phyloP scores from a whole-genome alignment of 2,113 vertebrate species.

The Tupaia chinensis region DNA sequence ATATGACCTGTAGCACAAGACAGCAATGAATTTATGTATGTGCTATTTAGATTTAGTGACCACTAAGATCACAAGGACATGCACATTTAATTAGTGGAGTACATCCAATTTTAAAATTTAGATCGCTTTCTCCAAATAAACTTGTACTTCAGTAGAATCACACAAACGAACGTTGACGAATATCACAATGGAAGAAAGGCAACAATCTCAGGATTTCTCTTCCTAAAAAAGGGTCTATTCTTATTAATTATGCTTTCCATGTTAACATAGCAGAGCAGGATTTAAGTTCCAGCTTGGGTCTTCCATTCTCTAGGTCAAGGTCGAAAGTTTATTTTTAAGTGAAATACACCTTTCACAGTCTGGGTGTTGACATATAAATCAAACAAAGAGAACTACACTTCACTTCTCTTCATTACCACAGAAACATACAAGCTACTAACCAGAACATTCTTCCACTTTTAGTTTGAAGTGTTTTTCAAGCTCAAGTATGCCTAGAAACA shows the following conservation, averaged over 20 bases:
- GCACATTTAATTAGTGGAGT: conserved; percentile 58
- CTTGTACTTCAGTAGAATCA: conserved; percentile 50
- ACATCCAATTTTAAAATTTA: conserved; percentile 66
- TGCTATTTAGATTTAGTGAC: conserved; percentile 57
- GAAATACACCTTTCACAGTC: conserved; percentile 67
- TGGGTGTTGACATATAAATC: conserved; percentile 57
- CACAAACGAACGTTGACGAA: conserved; percentile 52
- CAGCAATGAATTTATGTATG: conserved; percentile 45
- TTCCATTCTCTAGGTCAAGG: conserved; percentile 58
- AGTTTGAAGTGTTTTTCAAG: conserved; percentile 65
- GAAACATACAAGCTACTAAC: conserved; percentile 62
- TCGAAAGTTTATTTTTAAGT: conserved; percentile 73
- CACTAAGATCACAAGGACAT: neutral
- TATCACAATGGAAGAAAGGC: conserved; percentile 55
- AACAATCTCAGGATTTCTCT: conserved; percentile 19
- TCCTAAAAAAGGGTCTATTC: conserved; percentile 1
- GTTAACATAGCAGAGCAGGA: conserved; percentile 42
- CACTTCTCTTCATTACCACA: conserved; percentile 59
- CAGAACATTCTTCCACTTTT: conserved; percentile 64
- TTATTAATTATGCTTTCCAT: conserved; percentile 69
- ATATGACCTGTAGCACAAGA: conserved; percentile 47
- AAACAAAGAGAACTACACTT: conserved; percentile 79
- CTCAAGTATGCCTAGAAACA: conserved; percentile 61
- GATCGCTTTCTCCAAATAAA: conserved; percentile 67
- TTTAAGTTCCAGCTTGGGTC: conserved; percentile 42